Conservation (phyloP, 2,888 invertebrate species). For the Hoplodrina blanda region DNA sequence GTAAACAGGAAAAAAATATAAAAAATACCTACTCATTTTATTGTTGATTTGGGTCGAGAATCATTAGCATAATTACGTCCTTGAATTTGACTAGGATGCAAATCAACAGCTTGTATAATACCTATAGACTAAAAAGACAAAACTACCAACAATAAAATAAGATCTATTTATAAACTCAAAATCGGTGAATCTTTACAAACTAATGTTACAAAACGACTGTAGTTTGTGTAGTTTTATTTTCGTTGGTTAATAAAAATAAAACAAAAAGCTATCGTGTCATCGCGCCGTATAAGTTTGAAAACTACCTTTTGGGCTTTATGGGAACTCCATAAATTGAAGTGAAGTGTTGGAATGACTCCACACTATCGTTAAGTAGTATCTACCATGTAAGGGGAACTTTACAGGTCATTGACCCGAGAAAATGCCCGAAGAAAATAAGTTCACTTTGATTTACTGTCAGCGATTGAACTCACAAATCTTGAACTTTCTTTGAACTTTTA, state of each 20-base stretch:
- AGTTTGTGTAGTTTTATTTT: conserved; percentile 10
- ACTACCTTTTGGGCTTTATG: background rate
- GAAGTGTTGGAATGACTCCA: conserved; percentile 31
- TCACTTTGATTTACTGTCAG: conserved; percentile 2
- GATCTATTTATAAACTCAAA: background rate
- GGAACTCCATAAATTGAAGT: conserved; percentile 22
- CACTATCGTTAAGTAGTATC: conserved; percentile 29
- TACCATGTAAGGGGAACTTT: conserved; percentile 4
- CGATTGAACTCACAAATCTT: background rate
- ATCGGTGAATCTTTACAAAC: background rate
- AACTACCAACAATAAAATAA: no score
- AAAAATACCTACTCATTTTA: no score
- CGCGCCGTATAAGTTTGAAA: conserved; percentile 23
- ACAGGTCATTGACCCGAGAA: conserved; percentile 21
- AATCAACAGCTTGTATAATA: no score
- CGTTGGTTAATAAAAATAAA: conserved; percentile 4
- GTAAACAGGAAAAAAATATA: no score
- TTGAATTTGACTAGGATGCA: no score
- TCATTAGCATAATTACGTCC: no score
- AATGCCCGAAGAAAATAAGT: background rate
- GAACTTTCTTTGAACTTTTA: background rate
- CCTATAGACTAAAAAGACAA: no score
- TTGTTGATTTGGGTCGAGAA: no score
- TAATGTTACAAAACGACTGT: background rate
- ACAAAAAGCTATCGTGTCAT: conserved; percentile 24